These are phyloP conservation scores for Delphinapterus leucas DNA, from an alignment of 2,113 vertebrate species.

Conservation along the genomic window DNA sequence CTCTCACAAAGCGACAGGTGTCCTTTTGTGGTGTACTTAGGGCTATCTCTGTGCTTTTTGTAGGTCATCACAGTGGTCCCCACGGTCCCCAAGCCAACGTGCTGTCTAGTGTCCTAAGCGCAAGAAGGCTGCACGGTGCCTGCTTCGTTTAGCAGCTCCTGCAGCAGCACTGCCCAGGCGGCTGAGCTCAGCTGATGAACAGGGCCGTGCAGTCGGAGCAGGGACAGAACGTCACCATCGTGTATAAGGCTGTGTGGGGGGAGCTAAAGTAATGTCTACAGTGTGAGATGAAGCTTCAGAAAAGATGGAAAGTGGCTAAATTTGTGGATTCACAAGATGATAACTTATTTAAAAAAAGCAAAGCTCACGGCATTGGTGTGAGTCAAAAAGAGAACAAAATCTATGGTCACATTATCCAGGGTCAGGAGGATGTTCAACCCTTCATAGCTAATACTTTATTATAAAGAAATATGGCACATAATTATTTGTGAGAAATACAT, in stretches of 20 bases:
- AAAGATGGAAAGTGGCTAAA: background rate
- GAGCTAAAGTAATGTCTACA: background rate
- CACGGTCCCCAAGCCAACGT: background rate
- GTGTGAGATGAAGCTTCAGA: fast-evolving
- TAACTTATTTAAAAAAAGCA: background rate
- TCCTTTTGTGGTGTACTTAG: no score
- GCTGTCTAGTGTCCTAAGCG: no score
- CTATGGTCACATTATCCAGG: background rate
- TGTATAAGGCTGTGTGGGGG: fast-evolving
- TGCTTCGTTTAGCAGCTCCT: background rate
- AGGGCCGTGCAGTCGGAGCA: background rate
- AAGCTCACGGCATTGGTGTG: background rate
- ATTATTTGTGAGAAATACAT: background rate
- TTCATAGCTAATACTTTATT: background rate
- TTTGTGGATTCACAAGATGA: background rate
- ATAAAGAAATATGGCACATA: background rate
- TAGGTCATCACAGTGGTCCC: background rate
- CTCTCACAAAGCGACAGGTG: background rate
- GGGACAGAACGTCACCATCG: background rate
- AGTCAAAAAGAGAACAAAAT: background rate
- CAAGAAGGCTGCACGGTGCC: background rate
- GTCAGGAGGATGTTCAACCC: background rate
- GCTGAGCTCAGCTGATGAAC: background rate
- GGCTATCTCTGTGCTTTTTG: background rate
- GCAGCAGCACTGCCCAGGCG: no score